Base-by-base conservation (phyloP, 2,888 invertebrate genomes). In the Stenchaetothrips biformis region DNA sequence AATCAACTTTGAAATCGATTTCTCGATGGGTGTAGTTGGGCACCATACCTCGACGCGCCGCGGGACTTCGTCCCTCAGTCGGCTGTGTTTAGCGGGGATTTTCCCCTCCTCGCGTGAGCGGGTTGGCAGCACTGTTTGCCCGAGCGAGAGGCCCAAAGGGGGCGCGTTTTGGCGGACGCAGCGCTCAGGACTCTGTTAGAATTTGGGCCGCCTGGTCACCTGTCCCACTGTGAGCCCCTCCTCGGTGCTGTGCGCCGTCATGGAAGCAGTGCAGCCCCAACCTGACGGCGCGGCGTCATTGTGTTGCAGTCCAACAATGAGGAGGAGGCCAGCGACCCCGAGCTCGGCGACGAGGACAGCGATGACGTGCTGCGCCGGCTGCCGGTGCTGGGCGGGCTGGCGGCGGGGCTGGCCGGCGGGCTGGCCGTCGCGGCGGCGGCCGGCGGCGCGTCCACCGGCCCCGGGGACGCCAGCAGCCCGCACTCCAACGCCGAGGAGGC, bases 391-490 rank as follows among this genome's bases (percentile, higher is more conserved):
- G 7, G 87, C 86, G 81, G 87, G 84, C 82, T 88, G 87, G 79
- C 48, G 77, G 18, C 4, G 48, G 48, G 16, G 78, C 74, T 21
- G 48, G 74, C 48, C 80, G 47, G 25, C 37, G 47, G 7, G 80
- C 79, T 25, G 18, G 48, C 79, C 11, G 80, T 59, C 37, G 79
- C 78, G 77, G 80, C 80, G 78, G 48, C 89, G 88, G 9, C 82
- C 82, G 59, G 81, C 84, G 59, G 78, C 84, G 87, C 89, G 74
- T 90, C 90, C 84, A 88, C 89, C 79, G 89, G 88, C 84, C 89
- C 89, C 83, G 86, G 85, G 87, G 86, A 87, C 84, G 90, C 89
- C 0, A 92, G 92, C 85, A 85, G 90, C 82, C 90, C 92, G 13
- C 91, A 83, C 79, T 80, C 82, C 37, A 81, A 82, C 79, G 21